Conservation (phyloP, 1,140 invertebrate species). For the Drosophila littoralis region DNA sequence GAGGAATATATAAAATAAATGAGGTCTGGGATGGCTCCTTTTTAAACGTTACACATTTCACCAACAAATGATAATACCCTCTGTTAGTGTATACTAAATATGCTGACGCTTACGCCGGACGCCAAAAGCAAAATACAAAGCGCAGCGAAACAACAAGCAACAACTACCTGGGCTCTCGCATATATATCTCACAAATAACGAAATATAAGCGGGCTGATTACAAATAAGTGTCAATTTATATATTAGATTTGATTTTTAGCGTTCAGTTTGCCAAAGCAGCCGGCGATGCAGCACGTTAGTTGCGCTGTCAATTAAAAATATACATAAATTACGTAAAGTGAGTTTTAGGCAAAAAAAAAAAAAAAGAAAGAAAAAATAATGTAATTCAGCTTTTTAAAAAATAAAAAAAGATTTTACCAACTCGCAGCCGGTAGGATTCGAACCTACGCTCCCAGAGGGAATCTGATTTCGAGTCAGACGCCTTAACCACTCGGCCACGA, state of each 20-base stretch:
- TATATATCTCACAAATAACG: constrained; percentile 59
- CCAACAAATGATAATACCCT: neutral
- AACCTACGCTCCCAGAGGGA: constrained; percentile 94
- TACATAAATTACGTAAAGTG: constrained; percentile 11
- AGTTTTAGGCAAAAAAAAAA: neutral
- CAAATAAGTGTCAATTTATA: constrained; percentile 64
- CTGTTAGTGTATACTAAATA: constrained; percentile 19
- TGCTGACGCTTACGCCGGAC: constrained; percentile 59
- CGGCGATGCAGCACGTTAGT: constrained; percentile 51
- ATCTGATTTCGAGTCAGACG: constrained; percentile 94
- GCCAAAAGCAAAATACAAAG: constrained; percentile 40
- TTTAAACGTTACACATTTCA: no score
- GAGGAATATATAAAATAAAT: no score
- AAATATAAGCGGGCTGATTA: constrained; percentile 70
- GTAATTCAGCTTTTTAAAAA: constrained; percentile 1
- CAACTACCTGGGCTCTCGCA: constrained; percentile 19
- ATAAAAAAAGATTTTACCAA: neutral
- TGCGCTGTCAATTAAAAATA: constrained; percentile 20
- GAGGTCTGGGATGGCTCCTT: no score
- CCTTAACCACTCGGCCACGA: constrained; percentile 93
- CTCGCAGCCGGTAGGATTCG: constrained; percentile 93
- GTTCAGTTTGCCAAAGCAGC: constrained; percentile 52
- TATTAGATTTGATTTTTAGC: constrained; percentile 55
- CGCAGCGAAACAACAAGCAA: constrained; percentile 49
- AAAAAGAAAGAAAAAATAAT: neutral